These are phyloP conservation scores for Eupithecia subfuscata DNA, from an alignment of 2,888 invertebrate genomes.

Conservation along the genomic window DNA sequence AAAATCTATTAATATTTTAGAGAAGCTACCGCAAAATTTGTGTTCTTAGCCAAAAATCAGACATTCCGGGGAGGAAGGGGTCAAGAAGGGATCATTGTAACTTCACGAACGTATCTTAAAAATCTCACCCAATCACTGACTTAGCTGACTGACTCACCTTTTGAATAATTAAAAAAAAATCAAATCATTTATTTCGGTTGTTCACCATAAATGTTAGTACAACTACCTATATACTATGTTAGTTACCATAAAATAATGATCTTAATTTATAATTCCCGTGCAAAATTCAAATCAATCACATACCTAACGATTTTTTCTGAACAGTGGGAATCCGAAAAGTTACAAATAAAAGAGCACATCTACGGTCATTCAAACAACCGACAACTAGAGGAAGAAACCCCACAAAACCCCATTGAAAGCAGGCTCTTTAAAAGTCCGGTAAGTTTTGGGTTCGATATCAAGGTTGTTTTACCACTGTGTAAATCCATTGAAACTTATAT, in stretches of 20 bases:
- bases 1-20: neutral
- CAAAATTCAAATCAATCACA: too few species aligned
- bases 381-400: neutral
- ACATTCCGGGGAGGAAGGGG: neutral
- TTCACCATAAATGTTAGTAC: too few species aligned
- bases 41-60: neutral
- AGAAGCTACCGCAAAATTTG: neutral
- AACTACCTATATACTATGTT: too few species aligned
- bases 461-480: neutral
- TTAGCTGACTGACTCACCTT: too few species aligned
- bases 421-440: neutral
- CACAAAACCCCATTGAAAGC: neutral
- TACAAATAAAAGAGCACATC: neutral
- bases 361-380: neutral
- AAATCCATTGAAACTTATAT: neutral
- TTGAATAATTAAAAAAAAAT: too few species aligned
- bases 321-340: conserved; percentile 6
- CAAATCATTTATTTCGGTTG: too few species aligned
- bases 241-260: too few species aligned
- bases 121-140: too few species aligned
- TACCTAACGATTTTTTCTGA: neutral
- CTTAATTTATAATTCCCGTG: too few species aligned
- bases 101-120: too few species aligned
- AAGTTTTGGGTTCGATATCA: neutral
- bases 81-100: too few species aligned